These are phyloP conservation scores for Salvelinus sp. DNA, from an alignment of 2,113 vertebrate genomes.

Conservation along the genomic window DNA sequence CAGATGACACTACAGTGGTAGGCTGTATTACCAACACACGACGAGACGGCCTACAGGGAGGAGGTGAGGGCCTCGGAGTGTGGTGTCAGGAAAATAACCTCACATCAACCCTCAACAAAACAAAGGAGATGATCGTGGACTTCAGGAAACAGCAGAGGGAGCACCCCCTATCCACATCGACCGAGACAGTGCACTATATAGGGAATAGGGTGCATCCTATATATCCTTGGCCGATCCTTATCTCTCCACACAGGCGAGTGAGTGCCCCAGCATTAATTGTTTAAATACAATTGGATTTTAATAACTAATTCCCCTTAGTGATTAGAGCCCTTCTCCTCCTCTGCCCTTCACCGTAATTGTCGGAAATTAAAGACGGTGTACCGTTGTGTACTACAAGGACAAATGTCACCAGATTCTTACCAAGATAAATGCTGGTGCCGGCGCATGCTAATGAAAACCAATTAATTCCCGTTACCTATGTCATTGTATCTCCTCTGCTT, in stretches of 20 bases:
- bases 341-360: slow-evolving; percentile 45
- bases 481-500: slow-evolving; percentile 12
- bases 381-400: slow-evolving; percentile 41
- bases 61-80: too few species aligned
- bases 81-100: too few species aligned
- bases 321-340: slow-evolving; percentile 25
- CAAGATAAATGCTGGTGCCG: slow-evolving; percentile 44
- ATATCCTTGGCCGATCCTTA: background rate
- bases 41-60: too few species aligned
- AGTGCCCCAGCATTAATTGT: too few species aligned
- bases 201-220: too few species aligned
- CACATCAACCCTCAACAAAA: too few species aligned
- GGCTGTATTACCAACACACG: too few species aligned
- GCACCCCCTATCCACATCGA: too few species aligned
- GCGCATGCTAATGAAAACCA: slow-evolving; percentile 43
- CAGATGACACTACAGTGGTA: too few species aligned
- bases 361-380: slow-evolving; percentile 45
- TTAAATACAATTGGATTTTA: slow-evolving; percentile 35
- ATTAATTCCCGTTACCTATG: slow-evolving; percentile 49
- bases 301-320: slow-evolving; percentile 30
- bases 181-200: too few species aligned
- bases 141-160: too few species aligned
- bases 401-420: slow-evolving; percentile 48
- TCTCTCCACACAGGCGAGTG: slow-evolving; percentile 6
- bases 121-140: too few species aligned